Conservation (phyloP, 1,140 invertebrate genomes). For the Physella acuta region DNA sequence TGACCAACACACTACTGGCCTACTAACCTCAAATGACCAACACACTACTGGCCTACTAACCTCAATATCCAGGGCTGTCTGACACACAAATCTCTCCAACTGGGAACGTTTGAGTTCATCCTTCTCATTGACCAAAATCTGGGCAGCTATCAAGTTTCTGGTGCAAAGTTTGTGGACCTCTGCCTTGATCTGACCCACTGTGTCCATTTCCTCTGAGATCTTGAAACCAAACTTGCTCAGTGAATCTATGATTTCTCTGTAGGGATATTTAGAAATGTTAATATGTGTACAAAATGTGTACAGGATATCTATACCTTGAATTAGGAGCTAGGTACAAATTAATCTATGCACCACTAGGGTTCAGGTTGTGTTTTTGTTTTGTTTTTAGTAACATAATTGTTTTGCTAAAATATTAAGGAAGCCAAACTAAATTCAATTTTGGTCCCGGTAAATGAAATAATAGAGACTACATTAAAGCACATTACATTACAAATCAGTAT, state of each 20-base stretch:
- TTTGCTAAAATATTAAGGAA: too few relatives aligned
- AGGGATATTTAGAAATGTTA: too few relatives aligned
- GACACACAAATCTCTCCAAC: constrained; percentile 45
- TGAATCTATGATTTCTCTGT: constrained; percentile 53
- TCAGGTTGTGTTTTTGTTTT: background rate
- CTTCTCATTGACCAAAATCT: constrained; percentile 49
- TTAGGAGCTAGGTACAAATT: background rate
- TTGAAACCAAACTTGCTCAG: constrained; percentile 51
- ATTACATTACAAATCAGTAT: too few relatives aligned
- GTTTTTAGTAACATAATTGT: too few relatives aligned
- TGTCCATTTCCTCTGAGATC: constrained; percentile 56
- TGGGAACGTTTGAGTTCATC: constrained; percentile 46
- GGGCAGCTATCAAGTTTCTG: constrained; percentile 47
- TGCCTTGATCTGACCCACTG: constrained; percentile 57
- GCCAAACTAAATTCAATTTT: too few relatives aligned
- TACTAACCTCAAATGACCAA: too few relatives aligned
- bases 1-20: too few relatives aligned
- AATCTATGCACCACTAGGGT: background rate
- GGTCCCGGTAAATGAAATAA: too few relatives aligned
- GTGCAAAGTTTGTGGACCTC: constrained; percentile 58
- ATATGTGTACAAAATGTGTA: background rate
- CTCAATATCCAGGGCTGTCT: constrained; percentile 42
- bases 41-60: constrained; percentile 34
- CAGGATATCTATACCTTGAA: background rate
- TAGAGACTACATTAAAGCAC: too few relatives aligned